Percentiles rank a stretch among this genome's conserved stretches.
Conservation (phyloP, 1,140 invertebrate species). For the Heterodera schachtii region DNA sequence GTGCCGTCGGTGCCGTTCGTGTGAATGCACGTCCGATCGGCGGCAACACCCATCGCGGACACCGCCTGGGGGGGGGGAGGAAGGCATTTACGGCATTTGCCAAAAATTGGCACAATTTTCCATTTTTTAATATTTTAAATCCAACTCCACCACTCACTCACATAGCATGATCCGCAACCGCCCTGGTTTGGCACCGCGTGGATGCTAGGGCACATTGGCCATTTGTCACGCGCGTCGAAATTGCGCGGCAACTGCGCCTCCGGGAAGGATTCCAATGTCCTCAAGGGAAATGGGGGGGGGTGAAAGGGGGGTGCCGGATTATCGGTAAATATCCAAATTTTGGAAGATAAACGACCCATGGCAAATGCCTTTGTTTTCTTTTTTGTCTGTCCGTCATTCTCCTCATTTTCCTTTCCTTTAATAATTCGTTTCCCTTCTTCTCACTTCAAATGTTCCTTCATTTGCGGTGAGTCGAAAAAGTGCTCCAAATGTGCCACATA, state of each 20-base stretch:
- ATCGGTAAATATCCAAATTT: too few relatives aligned
- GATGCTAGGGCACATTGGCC: slow-evolving; percentile 46
- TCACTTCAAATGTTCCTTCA: slow-evolving; percentile 50
- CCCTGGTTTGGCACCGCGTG: slow-evolving; percentile 67
- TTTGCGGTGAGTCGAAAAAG: slow-evolving; percentile 46
- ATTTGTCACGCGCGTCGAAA: slow-evolving; percentile 54
- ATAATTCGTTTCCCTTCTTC: neutral
- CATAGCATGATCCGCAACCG: slow-evolving; percentile 70
- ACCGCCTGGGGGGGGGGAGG: slow-evolving; percentile 61
- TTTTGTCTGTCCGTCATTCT: too few relatives aligned
- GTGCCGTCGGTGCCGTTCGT: slow-evolving; percentile 58
- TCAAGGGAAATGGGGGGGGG: neutral
- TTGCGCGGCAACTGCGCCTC: slow-evolving; percentile 35
- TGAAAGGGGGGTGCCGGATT: too few relatives aligned
- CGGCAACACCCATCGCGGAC: slow-evolving; percentile 59
- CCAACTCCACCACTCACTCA: too few relatives aligned
- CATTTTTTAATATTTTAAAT: too few relatives aligned
- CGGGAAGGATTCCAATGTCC: slow-evolving; percentile 47
- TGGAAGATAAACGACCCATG: too few relatives aligned
- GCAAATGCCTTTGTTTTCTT: too few relatives aligned
- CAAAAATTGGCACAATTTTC: neutral
- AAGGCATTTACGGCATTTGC: too few relatives aligned
- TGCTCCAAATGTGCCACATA: slow-evolving; percentile 44
- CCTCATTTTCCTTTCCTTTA: too few relatives aligned
- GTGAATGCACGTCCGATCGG: slow-evolving; percentile 61